These are phyloP conservation scores for Albula goreensis DNA, from an alignment of 2,113 vertebrate species.

Conservation along the genomic window DNA sequence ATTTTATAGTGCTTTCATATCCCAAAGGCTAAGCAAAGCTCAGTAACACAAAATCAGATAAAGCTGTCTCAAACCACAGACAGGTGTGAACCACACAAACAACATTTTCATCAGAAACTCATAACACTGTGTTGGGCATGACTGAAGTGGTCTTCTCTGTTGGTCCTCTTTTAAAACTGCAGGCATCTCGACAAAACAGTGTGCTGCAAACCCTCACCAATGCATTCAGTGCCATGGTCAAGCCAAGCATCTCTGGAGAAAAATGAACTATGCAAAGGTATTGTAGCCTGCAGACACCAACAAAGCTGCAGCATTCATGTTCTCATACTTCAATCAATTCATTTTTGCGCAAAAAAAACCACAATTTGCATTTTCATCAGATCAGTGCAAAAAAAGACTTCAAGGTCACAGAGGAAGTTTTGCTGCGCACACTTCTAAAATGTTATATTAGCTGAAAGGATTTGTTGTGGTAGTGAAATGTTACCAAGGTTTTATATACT, in stretches of 20 bases:
- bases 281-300: neutral
- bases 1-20: neutral
- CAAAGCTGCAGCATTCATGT: neutral
- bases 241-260: slow-evolving; percentile 23
- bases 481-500: neutral
- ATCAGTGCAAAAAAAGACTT: neutral
- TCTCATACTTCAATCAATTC: neutral
- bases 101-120: neutral
- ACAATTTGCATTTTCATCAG: neutral
- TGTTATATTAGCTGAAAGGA: neutral
- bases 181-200: neutral
- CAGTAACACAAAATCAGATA: neutral
- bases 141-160: neutral
- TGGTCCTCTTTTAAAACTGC: neutral
- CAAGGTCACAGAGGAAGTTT: neutral
- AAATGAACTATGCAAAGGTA: neutral
- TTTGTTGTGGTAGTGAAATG: neutral
- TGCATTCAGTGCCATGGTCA: slow-evolving; percentile 6
- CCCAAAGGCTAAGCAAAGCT: neutral
- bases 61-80: neutral
- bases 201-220: neutral
- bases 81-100: neutral
- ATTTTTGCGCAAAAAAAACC: neutral
- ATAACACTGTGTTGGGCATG: neutral
- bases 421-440: neutral